phyloP scores from a whole-genome alignment of 2,888 invertebrate genomes.

The Sepiola atlantica region DNA sequence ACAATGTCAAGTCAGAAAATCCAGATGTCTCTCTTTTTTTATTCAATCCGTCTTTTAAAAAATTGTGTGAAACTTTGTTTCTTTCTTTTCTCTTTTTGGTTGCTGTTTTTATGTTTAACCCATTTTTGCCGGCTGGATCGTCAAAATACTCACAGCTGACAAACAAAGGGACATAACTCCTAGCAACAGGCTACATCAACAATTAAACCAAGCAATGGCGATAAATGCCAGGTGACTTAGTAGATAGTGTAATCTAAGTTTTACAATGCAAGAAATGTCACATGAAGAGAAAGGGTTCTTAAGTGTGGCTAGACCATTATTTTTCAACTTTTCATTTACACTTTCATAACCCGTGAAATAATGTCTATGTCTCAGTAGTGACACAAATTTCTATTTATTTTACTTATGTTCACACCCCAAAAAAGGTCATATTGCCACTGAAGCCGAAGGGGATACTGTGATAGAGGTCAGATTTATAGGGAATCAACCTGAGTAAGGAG shows the following conservation, averaged over 20 bases:
- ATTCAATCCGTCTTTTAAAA: neutral
- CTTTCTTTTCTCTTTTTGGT: neutral
- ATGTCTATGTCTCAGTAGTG: too few relatives aligned
- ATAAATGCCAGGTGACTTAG: neutral
- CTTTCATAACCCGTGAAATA: neutral
- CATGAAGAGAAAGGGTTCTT: neutral
- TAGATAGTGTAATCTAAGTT: neutral
- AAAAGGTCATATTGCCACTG: too few relatives aligned
- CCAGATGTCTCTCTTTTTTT: neutral
- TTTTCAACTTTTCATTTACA: neutral
- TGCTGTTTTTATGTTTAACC: neutral
- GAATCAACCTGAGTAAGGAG: too few relatives aligned
- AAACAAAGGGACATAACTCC: neutral
- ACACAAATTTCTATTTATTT: too few relatives aligned
- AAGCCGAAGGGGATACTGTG: too few relatives aligned
- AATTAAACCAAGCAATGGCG: neutral
- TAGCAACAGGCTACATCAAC: neutral
- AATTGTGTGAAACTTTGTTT: neutral
- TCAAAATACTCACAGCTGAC: neutral
- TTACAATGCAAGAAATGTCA: neutral
- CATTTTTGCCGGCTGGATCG: neutral
- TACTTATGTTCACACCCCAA: too few relatives aligned
- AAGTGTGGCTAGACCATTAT: neutral
- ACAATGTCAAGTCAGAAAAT: neutral
- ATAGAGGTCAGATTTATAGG: too few relatives aligned